A percentile compares a stretch with the other conserved stretches of the same genome.
These are phyloP conservation scores for Sminthurides bifidus DNA, from an alignment of 1,140 invertebrate genomes.

Conservation along the genomic window DNA sequence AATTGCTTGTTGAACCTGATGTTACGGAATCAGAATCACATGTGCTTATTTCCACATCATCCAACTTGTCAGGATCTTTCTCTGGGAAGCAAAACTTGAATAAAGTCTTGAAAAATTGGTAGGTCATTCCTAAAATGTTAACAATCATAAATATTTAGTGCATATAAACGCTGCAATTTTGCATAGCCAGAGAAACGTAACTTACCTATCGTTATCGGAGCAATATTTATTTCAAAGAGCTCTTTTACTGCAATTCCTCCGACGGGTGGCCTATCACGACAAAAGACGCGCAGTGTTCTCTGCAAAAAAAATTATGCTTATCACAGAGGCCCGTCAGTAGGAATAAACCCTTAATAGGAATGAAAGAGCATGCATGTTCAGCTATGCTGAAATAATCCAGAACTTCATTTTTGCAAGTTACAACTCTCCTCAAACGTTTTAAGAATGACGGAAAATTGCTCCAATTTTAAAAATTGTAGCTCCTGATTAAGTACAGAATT, in stretches of 20 bases:
- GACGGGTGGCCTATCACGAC: conserved; percentile 78
- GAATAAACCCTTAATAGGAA: not conserved
- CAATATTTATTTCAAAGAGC: conserved; percentile 93
- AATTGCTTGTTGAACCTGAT: too few species aligned
- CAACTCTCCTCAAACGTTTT: too few species aligned
- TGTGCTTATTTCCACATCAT: conserved; percentile 51
- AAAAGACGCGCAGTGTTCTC: conserved; percentile 73
- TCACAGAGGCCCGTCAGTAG: not conserved
- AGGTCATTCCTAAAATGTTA: conserved; percentile 59
- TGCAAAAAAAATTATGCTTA: conserved; percentile 39
- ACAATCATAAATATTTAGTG: not conserved
- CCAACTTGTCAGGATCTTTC: conserved; percentile 70
- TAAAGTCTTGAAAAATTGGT: conserved; percentile 96
- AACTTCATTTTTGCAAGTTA: too few species aligned
- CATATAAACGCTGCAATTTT: too few species aligned
- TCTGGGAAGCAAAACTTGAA: conserved; percentile 98
- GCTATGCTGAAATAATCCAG: too few species aligned
- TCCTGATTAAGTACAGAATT: too few species aligned
- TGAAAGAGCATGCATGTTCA: not conserved
- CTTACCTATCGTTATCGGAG: conserved; percentile 77
- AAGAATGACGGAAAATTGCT: too few species aligned
- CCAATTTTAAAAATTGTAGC: too few species aligned
- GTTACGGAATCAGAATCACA: conserved; percentile 39
- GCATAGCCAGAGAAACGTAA: not conserved
- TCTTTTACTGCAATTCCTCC: conserved; percentile 97